Evolutionary conservation across 2,888 invertebrate genomes (phyloP).

Genomic region (Portevinia maculata): DNA sequence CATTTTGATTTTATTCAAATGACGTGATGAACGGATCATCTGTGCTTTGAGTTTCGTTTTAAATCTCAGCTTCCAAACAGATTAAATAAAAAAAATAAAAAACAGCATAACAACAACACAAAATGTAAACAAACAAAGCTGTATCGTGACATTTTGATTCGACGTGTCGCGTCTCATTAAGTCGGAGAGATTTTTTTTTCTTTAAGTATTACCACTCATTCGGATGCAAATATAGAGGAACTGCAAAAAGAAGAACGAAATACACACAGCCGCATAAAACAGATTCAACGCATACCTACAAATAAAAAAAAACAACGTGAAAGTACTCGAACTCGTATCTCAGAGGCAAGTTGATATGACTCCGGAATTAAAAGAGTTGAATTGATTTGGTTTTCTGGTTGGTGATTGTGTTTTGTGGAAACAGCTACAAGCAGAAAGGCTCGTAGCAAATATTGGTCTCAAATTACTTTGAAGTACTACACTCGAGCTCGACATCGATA

Average conservation of each 20-base stretch:
- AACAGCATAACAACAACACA: background rate
- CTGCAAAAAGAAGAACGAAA: constrained; percentile 18
- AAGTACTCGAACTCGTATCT: too few relatives aligned
- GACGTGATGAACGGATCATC: constrained; percentile 32
- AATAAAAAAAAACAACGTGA: constrained; percentile 19
- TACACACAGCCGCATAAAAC: constrained; percentile 17
- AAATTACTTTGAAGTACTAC: constrained; percentile 52
- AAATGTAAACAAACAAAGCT: constrained; percentile 40
- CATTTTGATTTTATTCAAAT: too few relatives aligned
- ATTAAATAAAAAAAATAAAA: constrained; percentile 1
- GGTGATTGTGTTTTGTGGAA: constrained; percentile 12
- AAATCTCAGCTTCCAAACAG: constrained; percentile 33
- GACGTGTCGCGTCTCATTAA: constrained; percentile 70
- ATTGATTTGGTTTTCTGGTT: constrained; percentile 44
- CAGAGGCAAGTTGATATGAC: constrained; percentile 62
- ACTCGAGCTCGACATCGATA: constrained; percentile 4
- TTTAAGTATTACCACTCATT: constrained; percentile 48
- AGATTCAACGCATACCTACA: constrained; percentile 48
- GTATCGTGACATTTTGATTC: constrained; percentile 66
- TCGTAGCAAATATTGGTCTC: constrained; percentile 55
- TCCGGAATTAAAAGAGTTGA: constrained; percentile 61
- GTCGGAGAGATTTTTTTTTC: constrained; percentile 38
- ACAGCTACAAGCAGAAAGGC: constrained; percentile 29
- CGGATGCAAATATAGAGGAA: constrained; percentile 33
- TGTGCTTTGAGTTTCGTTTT: constrained; percentile 35